These are phyloP conservation scores for Mesorhabditis spiculigera DNA, from an alignment of 2,888 invertebrate genomes.

Conservation along the genomic window DNA sequence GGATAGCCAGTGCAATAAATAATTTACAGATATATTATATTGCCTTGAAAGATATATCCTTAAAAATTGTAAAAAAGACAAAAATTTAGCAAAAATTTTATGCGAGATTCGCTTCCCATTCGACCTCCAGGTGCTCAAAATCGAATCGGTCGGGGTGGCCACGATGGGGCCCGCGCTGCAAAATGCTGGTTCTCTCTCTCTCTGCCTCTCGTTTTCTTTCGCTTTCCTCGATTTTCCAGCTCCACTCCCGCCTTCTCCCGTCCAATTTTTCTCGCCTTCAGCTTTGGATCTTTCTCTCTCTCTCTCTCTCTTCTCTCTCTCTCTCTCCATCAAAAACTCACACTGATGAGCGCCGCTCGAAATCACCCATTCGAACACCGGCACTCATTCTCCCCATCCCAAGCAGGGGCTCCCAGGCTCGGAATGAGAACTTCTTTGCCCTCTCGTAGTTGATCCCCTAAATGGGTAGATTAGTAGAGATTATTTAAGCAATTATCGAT, in stretches of 20 bases:
- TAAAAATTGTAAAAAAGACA: too few relatives aligned
- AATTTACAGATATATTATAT: too few relatives aligned
- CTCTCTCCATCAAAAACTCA: not conserved
- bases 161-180: not conserved
- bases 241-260: too few relatives aligned
- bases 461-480: not conserved
- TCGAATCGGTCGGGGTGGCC: not conserved
- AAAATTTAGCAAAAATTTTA: not conserved
- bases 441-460: constrained; percentile 5
- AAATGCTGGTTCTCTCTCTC: not conserved
- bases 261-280: too few relatives aligned
- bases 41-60: too few relatives aligned
- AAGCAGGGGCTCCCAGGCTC: not conserved
- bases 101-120: not conserved
- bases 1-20: too few relatives aligned
- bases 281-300: too few relatives aligned
- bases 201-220: too few relatives aligned
- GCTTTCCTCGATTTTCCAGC: too few relatives aligned
- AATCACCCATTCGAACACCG: not conserved
- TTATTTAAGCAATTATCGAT: too few relatives aligned
- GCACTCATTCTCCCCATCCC: not conserved
- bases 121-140: not conserved
- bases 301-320: too few relatives aligned
- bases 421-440: not conserved
- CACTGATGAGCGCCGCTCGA: not conserved